Evolutionary conservation across 2,113 vertebrate species (phyloP).

Genomic region (Periophthalmus modestus): DNA sequence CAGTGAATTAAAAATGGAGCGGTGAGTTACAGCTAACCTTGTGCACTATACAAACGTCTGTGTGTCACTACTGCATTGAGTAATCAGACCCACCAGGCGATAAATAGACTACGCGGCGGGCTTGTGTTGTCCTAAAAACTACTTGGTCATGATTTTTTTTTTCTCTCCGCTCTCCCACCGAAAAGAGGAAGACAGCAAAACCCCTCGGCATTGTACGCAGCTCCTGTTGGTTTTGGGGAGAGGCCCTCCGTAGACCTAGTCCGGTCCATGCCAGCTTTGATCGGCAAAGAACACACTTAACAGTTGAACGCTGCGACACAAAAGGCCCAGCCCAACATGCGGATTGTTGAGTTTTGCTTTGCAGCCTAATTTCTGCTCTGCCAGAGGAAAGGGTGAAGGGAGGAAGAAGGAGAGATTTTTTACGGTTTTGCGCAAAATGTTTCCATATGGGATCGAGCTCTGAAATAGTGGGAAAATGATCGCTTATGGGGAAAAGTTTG

Average conservation of each 20-base stretch:
- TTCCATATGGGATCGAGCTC: constrained; percentile 20
- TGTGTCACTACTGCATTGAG: constrained; percentile 35
- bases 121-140: constrained; percentile 38
- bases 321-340: constrained; percentile 76
- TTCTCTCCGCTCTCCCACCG: constrained; percentile 46
- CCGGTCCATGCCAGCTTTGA: constrained; percentile 74
- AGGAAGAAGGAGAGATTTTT: constrained; percentile 27
- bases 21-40: constrained; percentile 10
- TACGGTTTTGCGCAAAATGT: constrained; percentile 29
- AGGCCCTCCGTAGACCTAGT: constrained; percentile 69
- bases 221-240: constrained; percentile 72
- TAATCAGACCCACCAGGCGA: constrained; percentile 20
- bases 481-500: neutral
- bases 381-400: constrained; percentile 40
- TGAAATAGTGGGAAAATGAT: neutral
- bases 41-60: constrained; percentile 20
- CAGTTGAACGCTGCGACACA: constrained; percentile 82
- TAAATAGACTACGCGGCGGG: constrained; percentile 10
- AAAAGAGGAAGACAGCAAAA: constrained; percentile 70
- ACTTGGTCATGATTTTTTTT: constrained; percentile 62
- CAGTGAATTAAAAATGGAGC: constrained; percentile 15
- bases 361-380: constrained; percentile 78
- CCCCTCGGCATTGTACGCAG: constrained; percentile 63
- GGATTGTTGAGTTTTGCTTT: constrained; percentile 76
- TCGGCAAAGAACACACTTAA: constrained; percentile 80